phyloP scores from a whole-genome alignment of 2,888 invertebrate genomes.

The Cylloceria caligata region DNA sequence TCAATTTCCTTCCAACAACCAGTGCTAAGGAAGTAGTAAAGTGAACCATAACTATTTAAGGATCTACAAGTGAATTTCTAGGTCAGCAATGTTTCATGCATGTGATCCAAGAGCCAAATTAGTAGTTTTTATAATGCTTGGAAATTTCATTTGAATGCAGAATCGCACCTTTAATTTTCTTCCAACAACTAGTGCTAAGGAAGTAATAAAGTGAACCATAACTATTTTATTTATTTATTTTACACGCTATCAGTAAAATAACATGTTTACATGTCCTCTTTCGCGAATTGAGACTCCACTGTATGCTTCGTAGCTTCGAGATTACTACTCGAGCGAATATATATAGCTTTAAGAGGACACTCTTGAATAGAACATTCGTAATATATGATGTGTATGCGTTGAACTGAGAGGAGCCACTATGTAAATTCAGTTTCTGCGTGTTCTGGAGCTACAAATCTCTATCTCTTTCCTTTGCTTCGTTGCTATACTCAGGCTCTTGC shows the following conservation, averaged over 20 bases:
- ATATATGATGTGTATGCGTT: neutral
- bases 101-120: neutral
- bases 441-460: conserved; percentile 15
- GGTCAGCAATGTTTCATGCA: neutral
- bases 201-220: conserved; percentile 7
- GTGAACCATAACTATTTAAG: neutral
- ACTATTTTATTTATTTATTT: neutral
- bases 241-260: neutral
- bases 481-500: conserved; percentile 10
- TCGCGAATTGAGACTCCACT: neutral
- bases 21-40: neutral
- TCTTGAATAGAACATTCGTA: conserved; percentile 14
- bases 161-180: neutral
- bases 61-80: neutral
- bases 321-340: neutral
- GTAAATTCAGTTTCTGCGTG: conserved; percentile 68
- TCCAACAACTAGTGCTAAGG: neutral
- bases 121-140: neutral
- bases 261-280: conserved; percentile 3
- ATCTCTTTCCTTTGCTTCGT: conserved; percentile 17
- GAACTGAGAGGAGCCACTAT: conserved; percentile 53
- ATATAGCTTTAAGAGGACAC: neutral
- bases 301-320: conserved; percentile 3
- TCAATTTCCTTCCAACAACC: neutral
- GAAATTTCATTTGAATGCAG: conserved; percentile 5